These are phyloP conservation scores for Formicarius rufipectus DNA, from an alignment of 2,113 vertebrate species.

Conservation along the genomic window DNA sequence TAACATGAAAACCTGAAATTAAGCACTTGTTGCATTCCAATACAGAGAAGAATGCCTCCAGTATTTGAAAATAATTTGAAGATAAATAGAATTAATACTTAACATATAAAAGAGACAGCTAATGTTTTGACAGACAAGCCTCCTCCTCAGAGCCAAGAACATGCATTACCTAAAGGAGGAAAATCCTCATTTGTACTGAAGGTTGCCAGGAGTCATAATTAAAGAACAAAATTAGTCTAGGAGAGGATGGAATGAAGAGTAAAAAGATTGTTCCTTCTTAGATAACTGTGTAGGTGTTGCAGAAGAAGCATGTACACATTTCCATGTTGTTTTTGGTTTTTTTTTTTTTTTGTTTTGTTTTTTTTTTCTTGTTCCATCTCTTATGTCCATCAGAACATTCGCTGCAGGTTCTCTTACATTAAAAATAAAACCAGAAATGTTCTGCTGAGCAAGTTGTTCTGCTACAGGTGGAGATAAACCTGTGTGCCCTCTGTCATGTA, in stretches of 20 bases:
- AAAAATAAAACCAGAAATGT: background rate
- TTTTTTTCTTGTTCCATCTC: background rate
- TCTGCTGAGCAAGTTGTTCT: background rate
- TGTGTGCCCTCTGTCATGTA: background rate
- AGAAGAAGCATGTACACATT: background rate
- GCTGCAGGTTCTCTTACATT: background rate
- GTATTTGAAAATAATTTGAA: constrained; percentile 66
- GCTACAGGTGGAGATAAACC: background rate
- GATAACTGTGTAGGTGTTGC: background rate
- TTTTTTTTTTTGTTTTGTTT: background rate
- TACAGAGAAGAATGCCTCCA: constrained; percentile 60
- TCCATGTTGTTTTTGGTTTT: background rate
- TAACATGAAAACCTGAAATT: constrained; percentile 52
- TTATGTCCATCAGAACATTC: background rate
- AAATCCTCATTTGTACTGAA: constrained; percentile 53
- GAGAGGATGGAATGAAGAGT: constrained; percentile 8
- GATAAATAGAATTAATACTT: constrained; percentile 67
- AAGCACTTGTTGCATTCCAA: constrained; percentile 51
- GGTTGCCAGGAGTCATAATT: constrained; percentile 62
- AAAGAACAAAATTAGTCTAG: constrained; percentile 52
- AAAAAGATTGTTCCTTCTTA: constrained; percentile 14
- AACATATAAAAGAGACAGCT: constrained; percentile 55
- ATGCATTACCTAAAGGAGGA: constrained; percentile 53
- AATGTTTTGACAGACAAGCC: constrained; percentile 60
- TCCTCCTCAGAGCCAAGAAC: constrained; percentile 60